Conservation (phyloP, 2,797 vertebrate genomes). For the Acanthis flammea region DNA sequence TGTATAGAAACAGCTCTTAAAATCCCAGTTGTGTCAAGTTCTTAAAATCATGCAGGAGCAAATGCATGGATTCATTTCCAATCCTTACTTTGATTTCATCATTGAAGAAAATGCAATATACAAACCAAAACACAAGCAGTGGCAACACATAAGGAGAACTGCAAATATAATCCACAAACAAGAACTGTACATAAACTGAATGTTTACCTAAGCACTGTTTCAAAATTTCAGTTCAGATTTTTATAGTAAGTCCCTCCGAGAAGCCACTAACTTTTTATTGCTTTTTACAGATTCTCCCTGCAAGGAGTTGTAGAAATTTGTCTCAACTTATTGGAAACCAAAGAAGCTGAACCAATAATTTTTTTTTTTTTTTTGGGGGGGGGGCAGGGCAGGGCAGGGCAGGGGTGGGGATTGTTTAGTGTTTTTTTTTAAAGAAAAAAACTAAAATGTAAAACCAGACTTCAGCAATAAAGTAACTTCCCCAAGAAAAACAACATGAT, state of each 20-base stretch:
- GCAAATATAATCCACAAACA: background rate
- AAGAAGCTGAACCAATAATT: background rate
- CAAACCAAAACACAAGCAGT: background rate
- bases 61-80: background rate
- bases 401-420: no score
- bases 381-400: no score
- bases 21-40: background rate
- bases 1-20: background rate
- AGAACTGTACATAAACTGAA: background rate
- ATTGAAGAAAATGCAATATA: background rate
- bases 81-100: background rate
- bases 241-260: background rate
- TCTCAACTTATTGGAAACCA: background rate
- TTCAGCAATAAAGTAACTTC: conserved; percentile 23
- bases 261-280: background rate
- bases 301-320: background rate
- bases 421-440: background rate
- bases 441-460: background rate
- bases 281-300: background rate
- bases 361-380: no score
- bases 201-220: background rate
- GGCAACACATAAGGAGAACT: background rate
- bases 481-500: background rate
- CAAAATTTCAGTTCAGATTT: background rate
- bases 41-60: background rate